These are phyloP conservation scores for Chrysomela aeneicollis DNA, from an alignment of 2,888 invertebrate species.

Conservation along the genomic window DNA sequence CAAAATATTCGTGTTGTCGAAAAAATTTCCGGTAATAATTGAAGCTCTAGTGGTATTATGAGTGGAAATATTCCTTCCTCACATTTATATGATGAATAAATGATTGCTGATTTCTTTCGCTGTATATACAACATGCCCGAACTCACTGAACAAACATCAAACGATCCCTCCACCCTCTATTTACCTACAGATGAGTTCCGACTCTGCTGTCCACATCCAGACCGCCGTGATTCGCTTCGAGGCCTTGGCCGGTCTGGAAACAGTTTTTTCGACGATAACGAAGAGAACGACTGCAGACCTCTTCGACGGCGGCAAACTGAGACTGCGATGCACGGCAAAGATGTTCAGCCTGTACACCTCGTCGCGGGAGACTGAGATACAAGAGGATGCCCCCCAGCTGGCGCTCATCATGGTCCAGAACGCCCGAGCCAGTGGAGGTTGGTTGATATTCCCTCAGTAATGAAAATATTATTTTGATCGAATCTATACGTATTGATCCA, in stretches of 20 bases:
- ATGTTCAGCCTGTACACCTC: constrained; percentile 56
- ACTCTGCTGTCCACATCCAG: constrained; percentile 25
- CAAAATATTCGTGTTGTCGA: too few relatives aligned
- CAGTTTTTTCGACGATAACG: constrained; percentile 53
- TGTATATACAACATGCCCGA: not conserved
- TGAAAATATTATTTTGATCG: too few relatives aligned
- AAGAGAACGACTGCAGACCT: constrained; percentile 54
- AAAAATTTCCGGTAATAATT: too few relatives aligned
- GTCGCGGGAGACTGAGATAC: constrained; percentile 54
- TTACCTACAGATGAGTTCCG: constrained; percentile 17
- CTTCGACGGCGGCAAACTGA: constrained; percentile 56
- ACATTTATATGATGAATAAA: too few relatives aligned
- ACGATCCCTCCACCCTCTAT: not conserved
- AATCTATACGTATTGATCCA: too few relatives aligned
- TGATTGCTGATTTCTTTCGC: too few relatives aligned
- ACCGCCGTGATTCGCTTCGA: constrained; percentile 49
- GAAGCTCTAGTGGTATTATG: too few relatives aligned
- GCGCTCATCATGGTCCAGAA: constrained; percentile 42
- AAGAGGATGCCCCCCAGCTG: constrained; percentile 55
- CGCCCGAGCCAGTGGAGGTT: constrained; percentile 28
- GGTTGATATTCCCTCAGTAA: too few relatives aligned
- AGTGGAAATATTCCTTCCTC: too few relatives aligned
- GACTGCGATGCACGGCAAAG: constrained; percentile 55
- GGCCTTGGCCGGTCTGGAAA: constrained; percentile 53
- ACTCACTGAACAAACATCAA: not conserved